These are phyloP conservation scores for Cyprinus carpio DNA, from an alignment of 2,113 vertebrate genomes.

Conservation along the genomic window DNA sequence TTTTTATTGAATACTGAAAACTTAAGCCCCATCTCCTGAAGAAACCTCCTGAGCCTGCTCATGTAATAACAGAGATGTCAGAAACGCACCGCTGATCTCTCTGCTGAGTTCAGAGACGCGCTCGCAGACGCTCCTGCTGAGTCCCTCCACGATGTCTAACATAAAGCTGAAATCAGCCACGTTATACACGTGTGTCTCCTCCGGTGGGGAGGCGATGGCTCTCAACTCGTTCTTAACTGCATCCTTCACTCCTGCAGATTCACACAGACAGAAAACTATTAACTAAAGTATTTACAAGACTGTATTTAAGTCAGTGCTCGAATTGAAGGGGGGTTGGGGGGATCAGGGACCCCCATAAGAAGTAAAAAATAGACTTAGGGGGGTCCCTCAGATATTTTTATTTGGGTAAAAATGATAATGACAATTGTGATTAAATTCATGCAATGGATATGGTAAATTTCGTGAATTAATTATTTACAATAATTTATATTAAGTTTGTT, in stretches of 20 bases:
- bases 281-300: neutral
- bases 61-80: neutral
- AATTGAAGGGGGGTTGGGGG: too few species aligned
- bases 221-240: slow-evolving; percentile 90
- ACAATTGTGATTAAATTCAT: too few species aligned
- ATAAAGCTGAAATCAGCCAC: slow-evolving; percentile 94
- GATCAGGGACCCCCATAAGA: too few species aligned
- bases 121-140: slow-evolving; percentile 87
- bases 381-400: too few species aligned
- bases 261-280: slow-evolving; percentile 6
- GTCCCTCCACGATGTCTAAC: slow-evolving; percentile 85
- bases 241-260: slow-evolving; percentile 92
- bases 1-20: too few species aligned
- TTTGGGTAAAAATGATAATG: too few species aligned
- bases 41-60: too few species aligned
- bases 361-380: too few species aligned
- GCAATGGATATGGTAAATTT: too few species aligned
- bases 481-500: too few species aligned
- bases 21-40: too few species aligned
- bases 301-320: neutral
- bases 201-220: slow-evolving; percentile 90
- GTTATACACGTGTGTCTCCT: slow-evolving; percentile 91
- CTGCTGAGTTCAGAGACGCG: slow-evolving; percentile 86
- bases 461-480: too few species aligned
- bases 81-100: slow-evolving; percentile 70